Conservation (phyloP, 1,140 invertebrate species). For the Oedothorax gibbosus region DNA sequence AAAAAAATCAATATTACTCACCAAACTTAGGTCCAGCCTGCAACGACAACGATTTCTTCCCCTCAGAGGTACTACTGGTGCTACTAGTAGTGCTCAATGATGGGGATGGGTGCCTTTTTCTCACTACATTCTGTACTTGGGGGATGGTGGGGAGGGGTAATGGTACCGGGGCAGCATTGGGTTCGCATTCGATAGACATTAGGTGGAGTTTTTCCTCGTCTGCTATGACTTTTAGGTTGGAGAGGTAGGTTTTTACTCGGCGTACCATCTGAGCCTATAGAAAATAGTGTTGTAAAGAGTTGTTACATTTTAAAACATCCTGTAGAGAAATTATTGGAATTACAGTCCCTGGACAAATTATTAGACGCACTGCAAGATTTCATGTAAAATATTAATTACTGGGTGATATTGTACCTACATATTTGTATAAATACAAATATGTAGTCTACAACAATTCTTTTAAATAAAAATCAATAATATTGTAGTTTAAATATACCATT, state of each 20-base stretch:
- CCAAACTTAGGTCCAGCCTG: conserved; percentile 75
- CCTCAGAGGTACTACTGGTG: conserved; percentile 74
- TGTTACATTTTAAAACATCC: background rate
- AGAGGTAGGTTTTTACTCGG: conserved; percentile 94
- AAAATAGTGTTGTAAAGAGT: conserved; percentile 26
- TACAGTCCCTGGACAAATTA: too few relatives aligned
- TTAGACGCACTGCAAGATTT: too few relatives aligned
- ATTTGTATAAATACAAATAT: too few relatives aligned
- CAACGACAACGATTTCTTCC: conserved; percentile 64
- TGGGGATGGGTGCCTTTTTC: conserved; percentile 84
- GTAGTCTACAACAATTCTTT: too few relatives aligned
- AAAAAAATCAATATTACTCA: conserved; percentile 65
- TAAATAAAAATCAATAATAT: too few relatives aligned
- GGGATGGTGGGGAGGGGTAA: conserved; percentile 29
- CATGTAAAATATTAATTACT: too few relatives aligned
- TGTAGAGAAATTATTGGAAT: background rate
- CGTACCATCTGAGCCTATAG: conserved; percentile 92
- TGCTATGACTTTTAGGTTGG: conserved; percentile 89
- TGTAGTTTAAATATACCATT: too few relatives aligned
- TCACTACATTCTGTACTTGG: conserved; percentile 66
- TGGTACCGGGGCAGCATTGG: conserved; percentile 71
- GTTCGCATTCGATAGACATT: conserved; percentile 91
- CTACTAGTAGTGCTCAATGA: conserved; percentile 90
- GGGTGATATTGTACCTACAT: too few relatives aligned
- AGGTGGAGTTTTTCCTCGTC: conserved; percentile 91